Evolutionary conservation across 2,113 vertebrate genomes (phyloP).

Genomic region (Pteropus alecto): DNA sequence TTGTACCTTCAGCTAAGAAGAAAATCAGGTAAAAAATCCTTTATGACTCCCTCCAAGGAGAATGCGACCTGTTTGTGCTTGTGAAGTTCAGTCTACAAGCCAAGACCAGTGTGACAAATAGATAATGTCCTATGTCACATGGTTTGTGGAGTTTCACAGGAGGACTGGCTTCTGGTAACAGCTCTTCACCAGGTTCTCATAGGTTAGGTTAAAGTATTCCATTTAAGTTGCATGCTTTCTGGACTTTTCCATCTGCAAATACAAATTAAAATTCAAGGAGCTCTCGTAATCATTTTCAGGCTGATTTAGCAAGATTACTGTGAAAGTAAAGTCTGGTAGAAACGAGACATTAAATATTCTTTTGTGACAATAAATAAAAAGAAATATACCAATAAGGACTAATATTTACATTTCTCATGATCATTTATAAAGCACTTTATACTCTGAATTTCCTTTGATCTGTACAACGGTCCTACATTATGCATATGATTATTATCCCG

Average conservation of each 20-base stretch:
- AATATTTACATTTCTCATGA: background rate
- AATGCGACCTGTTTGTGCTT: background rate
- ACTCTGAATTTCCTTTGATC: background rate
- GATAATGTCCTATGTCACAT: background rate
- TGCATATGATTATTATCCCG: background rate
- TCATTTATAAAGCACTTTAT: background rate
- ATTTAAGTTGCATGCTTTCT: background rate
- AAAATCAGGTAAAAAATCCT: background rate
- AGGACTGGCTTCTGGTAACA: background rate
- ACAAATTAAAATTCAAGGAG: slow-evolving; percentile 9
- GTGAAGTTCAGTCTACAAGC: background rate
- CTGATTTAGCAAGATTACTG: background rate
- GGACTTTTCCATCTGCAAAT: background rate
- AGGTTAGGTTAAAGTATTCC: background rate
- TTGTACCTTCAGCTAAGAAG: background rate
- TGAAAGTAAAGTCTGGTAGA: background rate
- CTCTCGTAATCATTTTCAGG: background rate
- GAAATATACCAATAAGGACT: background rate
- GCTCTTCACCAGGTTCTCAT: background rate
- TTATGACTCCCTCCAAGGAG: background rate
- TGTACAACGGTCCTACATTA: background rate
- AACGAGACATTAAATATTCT: background rate
- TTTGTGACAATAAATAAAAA: background rate
- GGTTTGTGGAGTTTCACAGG: background rate
- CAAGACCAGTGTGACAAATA: background rate